Evolutionary conservation across 2,888 invertebrate species (phyloP).

Genomic region (Phyllotreta cruciferae): DNA sequence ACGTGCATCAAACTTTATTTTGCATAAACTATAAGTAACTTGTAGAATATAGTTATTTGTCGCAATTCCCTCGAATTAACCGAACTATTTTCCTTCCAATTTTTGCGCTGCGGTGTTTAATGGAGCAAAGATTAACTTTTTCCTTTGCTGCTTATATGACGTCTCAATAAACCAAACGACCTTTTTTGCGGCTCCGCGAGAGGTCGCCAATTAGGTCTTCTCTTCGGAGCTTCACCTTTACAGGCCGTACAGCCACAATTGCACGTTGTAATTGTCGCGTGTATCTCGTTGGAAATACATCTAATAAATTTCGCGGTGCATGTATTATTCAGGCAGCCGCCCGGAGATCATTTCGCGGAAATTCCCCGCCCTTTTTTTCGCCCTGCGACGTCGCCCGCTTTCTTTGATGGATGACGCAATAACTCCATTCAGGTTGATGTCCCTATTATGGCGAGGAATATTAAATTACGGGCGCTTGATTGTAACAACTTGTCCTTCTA

Average conservation of each 20-base stretch:
- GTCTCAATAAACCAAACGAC: conserved; percentile 6
- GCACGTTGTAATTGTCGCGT: conserved; percentile 22
- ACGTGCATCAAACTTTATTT: too few relatives aligned
- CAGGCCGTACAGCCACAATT: too few relatives aligned
- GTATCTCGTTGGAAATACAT: conserved; percentile 21
- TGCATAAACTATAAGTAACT: too few relatives aligned
- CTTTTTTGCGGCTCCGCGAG: not conserved
- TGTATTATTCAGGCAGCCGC: conserved; percentile 33
- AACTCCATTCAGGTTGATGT: conserved; percentile 46
- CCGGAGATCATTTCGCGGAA: conserved; percentile 33
- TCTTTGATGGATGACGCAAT: conserved; percentile 42
- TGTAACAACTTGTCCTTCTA: conserved; percentile 47
- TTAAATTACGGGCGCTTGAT: conserved; percentile 46
- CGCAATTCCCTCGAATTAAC: too few relatives aligned
- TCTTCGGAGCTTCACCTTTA: too few relatives aligned
- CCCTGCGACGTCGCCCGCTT: conserved; percentile 19
- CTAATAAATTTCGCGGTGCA: conserved; percentile 25
- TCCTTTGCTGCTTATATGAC: conserved; percentile 10
- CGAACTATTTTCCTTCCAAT: conserved; percentile 20
- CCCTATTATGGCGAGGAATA: conserved; percentile 44
- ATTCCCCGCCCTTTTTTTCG: conserved; percentile 29
- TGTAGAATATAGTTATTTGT: too few relatives aligned
- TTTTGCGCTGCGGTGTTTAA: conserved; percentile 15
- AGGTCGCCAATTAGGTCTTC: too few relatives aligned
- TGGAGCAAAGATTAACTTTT: conserved; percentile 22